These are phyloP conservation scores for Arvicanthis niloticus DNA, from an alignment of 2,113 vertebrate species.

Conservation along the genomic window DNA sequence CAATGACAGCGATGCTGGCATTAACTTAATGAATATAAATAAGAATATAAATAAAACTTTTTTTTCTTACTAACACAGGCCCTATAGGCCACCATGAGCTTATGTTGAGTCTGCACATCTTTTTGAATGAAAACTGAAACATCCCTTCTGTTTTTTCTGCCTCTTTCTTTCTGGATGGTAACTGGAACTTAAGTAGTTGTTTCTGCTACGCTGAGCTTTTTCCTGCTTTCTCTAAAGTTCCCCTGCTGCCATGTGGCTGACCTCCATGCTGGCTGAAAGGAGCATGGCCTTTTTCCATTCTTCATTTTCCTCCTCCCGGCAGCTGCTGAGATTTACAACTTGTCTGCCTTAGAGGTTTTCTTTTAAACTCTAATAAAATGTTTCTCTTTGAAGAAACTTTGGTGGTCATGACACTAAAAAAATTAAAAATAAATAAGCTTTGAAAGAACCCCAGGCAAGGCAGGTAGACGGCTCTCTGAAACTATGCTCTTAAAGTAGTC, in stretches of 20 bases:
- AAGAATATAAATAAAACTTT: not conserved
- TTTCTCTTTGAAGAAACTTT: not conserved
- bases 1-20: not conserved
- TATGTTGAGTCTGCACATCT: not conserved
- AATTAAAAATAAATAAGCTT: not conserved
- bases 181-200: not conserved
- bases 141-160: not conserved
- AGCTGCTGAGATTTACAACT: slow-evolving; percentile 10
- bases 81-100: not conserved
- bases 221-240: not conserved
- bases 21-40: slow-evolving; percentile 12
- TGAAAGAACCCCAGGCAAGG: not conserved
- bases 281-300: not conserved
- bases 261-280: not conserved
- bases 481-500: not conserved
- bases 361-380: not conserved
- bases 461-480: not conserved
- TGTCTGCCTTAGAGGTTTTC: not conserved
- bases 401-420: not conserved
- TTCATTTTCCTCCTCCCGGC: not conserved
- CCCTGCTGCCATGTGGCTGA: not conserved
- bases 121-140: not conserved
- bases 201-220: not conserved
- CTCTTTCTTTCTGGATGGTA: not conserved
- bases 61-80: not conserved